Evolutionary conservation across 2,113 vertebrate genomes (phyloP).

Genomic region (Albula goreensis): DNA sequence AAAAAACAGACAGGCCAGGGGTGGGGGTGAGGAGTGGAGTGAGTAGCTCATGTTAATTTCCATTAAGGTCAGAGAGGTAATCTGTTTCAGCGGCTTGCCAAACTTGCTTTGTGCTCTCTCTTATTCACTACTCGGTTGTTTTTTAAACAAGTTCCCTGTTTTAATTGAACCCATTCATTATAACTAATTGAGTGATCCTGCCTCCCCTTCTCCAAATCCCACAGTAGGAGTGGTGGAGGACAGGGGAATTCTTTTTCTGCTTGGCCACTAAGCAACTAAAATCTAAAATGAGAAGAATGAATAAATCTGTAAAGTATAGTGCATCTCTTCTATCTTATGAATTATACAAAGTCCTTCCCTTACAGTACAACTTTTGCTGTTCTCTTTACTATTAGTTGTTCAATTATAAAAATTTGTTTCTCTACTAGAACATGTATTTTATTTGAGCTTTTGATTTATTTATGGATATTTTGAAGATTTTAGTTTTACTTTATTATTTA

Average conservation of each 20-base stretch:
- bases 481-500: not conserved
- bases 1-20: not conserved
- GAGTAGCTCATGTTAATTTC: slow-evolving; percentile 14
- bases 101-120: not conserved
- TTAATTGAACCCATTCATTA: slow-evolving; percentile 43
- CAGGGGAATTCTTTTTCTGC: not conserved
- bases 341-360: not conserved
- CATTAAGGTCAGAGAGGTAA: slow-evolving; percentile 27
- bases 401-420: not conserved
- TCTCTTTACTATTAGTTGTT: not conserved
- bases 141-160: slow-evolving; percentile 31
- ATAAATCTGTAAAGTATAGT: not conserved
- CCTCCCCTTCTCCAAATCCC: not conserved
- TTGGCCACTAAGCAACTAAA: slow-evolving; percentile 11
- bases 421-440: not conserved
- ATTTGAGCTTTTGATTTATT: not conserved
- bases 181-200: slow-evolving; percentile 10
- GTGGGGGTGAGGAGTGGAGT: not conserved
- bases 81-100: slow-evolving; percentile 30
- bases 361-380: not conserved
- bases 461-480: not conserved
- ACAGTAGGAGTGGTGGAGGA: fast-evolving
- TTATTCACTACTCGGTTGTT: not conserved
- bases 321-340: not conserved
- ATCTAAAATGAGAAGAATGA: not conserved